phyloP scores from a whole-genome alignment of 1,140 invertebrate genomes.

The Drosophila sp. region DNA sequence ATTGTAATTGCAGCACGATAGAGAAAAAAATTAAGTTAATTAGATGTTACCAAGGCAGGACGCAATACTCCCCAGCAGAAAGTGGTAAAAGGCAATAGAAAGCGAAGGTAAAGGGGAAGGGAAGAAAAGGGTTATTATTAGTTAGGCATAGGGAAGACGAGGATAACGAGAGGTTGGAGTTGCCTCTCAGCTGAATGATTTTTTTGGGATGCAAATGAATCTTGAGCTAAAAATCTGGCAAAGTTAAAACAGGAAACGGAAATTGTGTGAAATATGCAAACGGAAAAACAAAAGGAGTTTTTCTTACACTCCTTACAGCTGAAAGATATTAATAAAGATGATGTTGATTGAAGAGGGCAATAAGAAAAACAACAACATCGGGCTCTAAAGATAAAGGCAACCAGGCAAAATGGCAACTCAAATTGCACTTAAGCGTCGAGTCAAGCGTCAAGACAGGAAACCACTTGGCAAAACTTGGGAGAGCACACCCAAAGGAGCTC shows the following conservation, averaged over 20 bases:
- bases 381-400: constrained; percentile 6
- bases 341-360: constrained; percentile 13
- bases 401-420: constrained; percentile 77
- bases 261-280: constrained; percentile 68
- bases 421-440: constrained; percentile 81
- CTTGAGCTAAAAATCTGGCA: constrained; percentile 27
- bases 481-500: constrained; percentile 37
- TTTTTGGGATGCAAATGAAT: constrained; percentile 37
- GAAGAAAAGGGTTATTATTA: constrained; percentile 30
- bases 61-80: constrained; percentile 7
- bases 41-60: constrained; percentile 66
- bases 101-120: background rate
- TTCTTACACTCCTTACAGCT: too few relatives aligned
- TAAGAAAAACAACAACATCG: background rate
- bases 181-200: too few relatives aligned
- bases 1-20: constrained; percentile 57
- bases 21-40: constrained; percentile 58
- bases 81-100: constrained; percentile 2
- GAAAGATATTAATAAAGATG: constrained; percentile 23
- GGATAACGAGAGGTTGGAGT: background rate
- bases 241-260: constrained; percentile 71
- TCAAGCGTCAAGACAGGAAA: constrained; percentile 80
- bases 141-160: background rate
- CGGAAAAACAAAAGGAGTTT: constrained; percentile 57
- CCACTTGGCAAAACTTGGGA: constrained; percentile 70